Evolutionary conservation across 2,888 invertebrate species (phyloP).

Genomic region (Andricus curvator): DNA sequence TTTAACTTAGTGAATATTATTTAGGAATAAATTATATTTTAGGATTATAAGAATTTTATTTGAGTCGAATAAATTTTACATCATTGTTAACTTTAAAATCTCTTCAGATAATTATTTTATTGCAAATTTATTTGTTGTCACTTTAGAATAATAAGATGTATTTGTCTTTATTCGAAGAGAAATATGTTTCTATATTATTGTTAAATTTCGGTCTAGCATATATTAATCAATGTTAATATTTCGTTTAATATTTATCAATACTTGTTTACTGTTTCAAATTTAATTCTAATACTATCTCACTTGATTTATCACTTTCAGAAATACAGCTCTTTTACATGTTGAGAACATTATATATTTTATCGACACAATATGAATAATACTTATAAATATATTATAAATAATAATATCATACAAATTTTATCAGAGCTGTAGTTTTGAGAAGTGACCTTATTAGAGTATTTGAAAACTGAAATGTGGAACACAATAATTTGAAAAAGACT

Average conservation of each 20-base stretch:
- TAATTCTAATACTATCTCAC: background rate
- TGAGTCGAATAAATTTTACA: background rate
- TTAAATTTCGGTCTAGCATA: background rate
- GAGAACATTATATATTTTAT: no score
- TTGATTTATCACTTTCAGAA: background rate
- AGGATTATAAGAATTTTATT: background rate
- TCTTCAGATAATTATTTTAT: background rate
- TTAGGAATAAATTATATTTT: background rate
- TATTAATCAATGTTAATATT: background rate
- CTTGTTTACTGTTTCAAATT: background rate
- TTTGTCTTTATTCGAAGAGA: background rate
- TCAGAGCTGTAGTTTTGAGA: background rate
- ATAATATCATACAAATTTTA: background rate
- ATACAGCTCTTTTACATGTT: background rate
- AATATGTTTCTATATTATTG: background rate
- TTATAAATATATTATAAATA: no score
- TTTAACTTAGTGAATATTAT: background rate
- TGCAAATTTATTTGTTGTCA: background rate
- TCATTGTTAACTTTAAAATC: background rate
- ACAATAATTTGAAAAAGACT: background rate
- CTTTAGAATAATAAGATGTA: background rate
- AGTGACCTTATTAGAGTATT: background rate
- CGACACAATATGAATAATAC: background rate
- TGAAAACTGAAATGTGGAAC: background rate
- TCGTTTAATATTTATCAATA: background rate